Base-by-base conservation (phyloP, 2,113 vertebrate species). In the Eublepharis macularius region DNA sequence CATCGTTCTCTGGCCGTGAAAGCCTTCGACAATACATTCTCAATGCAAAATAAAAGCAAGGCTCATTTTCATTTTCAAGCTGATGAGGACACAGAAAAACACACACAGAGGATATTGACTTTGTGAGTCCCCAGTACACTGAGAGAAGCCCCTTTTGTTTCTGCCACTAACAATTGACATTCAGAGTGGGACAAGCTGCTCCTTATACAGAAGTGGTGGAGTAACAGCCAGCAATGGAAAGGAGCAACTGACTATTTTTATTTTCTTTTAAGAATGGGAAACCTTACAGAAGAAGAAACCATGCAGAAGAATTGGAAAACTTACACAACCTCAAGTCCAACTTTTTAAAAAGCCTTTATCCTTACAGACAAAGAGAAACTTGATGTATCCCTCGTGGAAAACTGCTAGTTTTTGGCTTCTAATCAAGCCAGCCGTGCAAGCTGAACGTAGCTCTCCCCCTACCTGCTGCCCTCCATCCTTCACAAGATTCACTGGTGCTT, bases 401-500 rank as follows among this genome's bases (percentile, higher is more conserved):
- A 57, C 26, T 63, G 24, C 24, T 13, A 41, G 63, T 63, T 79
- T 39, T 54, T 13, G n/a, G 54, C 26, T 41, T 49, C 63, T 68
- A 43, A 68, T 81, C 19, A 32, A 13, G n/a, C 68, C 3, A 24
- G 10, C 12, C 83, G 47, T 29, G 70, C 26, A 91, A 39, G 51
- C 36, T 26, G 9, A 39, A 39, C 65, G 17, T 2, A 16, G 73
- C 68, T 77, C 24, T 65, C 72, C 81, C 79, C 93, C 96, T 96
- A 99, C 99, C 98, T 99, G 98, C 89, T 97, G 97, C 17, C 98
- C 98, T 68, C 98, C 98, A 72, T 98, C 97, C 94, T 98, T 98
- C 91, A 98, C 77, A 3, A 99, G 97, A 90, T 98, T 98, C 80
- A 99, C 91, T 43, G 98, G 94, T 6, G 95, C 87, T 19, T 93